These are phyloP conservation scores for Netelia melanura DNA, from an alignment of 2,888 invertebrate species.

Conservation along the genomic window DNA sequence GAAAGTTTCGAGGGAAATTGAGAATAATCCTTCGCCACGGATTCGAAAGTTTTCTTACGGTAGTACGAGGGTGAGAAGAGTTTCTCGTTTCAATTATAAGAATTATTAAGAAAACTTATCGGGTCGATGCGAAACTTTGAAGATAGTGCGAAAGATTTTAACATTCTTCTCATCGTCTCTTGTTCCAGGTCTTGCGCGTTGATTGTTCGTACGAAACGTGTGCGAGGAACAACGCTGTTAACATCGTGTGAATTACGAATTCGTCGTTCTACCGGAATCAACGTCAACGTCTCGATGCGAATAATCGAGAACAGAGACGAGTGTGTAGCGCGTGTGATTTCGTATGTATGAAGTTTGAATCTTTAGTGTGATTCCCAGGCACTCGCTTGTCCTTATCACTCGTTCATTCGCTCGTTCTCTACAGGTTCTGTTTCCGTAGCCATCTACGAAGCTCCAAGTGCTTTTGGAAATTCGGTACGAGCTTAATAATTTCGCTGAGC, in stretches of 20 bases:
- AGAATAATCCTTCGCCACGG: background rate
- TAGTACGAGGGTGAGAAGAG: background rate
- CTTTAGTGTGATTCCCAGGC: background rate
- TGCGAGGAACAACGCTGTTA: background rate
- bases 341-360: background rate
- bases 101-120: constrained; percentile 24
- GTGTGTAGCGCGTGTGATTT: background rate
- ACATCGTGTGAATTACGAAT: background rate
- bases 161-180: background rate
- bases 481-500: background rate
- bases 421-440: background rate
- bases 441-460: background rate
- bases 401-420: background rate
- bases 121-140: background rate
- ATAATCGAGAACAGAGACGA: background rate
- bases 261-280: background rate
- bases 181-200: background rate
- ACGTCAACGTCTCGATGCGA: background rate
- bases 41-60: constrained; percentile 20
- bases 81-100: constrained; percentile 31
- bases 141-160: background rate
- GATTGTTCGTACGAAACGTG: background rate
- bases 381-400: background rate
- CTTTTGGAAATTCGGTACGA: background rate
- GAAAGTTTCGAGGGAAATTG: background rate